phyloP scores from a whole-genome alignment of 2,888 invertebrate genomes.

The Alloplasta piceator region DNA sequence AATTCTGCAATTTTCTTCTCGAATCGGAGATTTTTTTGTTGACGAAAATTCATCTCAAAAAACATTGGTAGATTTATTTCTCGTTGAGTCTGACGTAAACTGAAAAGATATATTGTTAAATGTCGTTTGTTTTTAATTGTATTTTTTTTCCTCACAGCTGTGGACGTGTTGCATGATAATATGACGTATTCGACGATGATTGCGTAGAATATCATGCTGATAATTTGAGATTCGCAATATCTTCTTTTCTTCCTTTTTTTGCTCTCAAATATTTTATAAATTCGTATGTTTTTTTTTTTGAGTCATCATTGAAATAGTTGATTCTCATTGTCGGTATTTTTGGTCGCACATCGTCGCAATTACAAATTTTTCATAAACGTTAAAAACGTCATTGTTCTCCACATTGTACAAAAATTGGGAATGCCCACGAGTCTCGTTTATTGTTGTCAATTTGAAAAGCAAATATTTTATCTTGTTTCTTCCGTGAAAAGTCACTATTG shows the following conservation, averaged over 20 bases:
- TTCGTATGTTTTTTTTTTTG: not conserved
- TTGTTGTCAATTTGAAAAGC: not conserved
- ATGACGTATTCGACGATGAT: slow-evolving; percentile 66
- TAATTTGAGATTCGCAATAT: not conserved
- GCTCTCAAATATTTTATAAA: not conserved
- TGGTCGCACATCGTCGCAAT: no score
- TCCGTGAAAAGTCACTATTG: not conserved
- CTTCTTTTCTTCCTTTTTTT: slow-evolving; percentile 1
- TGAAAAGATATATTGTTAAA: not conserved
- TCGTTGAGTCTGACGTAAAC: not conserved
- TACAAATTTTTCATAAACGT: no score
- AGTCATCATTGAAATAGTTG: not conserved
- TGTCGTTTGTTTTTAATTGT: slow-evolving; percentile 2
- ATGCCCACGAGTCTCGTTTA: no score
- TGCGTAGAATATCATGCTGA: slow-evolving; percentile 20
- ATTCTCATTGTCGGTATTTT: not conserved
- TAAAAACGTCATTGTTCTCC: no score
- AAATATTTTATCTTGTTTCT: no score
- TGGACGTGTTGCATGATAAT: slow-evolving; percentile 57
- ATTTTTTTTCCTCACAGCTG: slow-evolving; percentile 59
- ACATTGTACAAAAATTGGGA: no score
- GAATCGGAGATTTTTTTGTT: no score
- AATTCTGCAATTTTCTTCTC: no score
- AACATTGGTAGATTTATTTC: no score
- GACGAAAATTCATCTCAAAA: no score